Base-by-base conservation (phyloP, 2,113 vertebrate species). In the Picathartes gymnocephalus region DNA sequence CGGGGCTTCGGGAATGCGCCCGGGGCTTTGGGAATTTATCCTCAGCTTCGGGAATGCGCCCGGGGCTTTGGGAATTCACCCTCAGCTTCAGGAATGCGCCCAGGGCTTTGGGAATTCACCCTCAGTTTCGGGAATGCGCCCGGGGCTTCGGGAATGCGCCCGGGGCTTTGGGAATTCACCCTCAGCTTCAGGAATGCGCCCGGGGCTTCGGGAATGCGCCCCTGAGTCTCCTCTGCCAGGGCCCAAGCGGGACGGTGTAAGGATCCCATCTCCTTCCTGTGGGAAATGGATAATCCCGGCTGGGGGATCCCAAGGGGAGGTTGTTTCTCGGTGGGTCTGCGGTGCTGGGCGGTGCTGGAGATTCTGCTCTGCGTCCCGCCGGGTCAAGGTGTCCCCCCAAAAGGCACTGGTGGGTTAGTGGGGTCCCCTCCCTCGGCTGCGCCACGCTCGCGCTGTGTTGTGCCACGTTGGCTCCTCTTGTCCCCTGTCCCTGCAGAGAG, bases 401-500 rank as follows among this genome's bases (percentile, higher is more conserved):
- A 30, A 1, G 88, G 42, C 6, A 0, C 40, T 1, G 47, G 30
- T 10, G 81, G 42, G 25, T 6, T 23, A 2, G 33, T 2, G 3
- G 50, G 42, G 15, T n/a, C 1, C 1, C 31, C 31, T 17, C 31
- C 11, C 44, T 56, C 0, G 3, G 42, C 15, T 1, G 30, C 9
- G 1, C 5, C 39, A 4, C 13, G 9, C 28, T 1, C 10, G 2
- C 8, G 10, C 24, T 3, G 71, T 31, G 47, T 17, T 45, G 64
- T 7, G 7, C 50, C 64, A 48, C 2, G 2, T 14, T 3, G 42
- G 27, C 31, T 50, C 35, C 35, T 79, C 73, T 62, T 27, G 45
- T 93, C 65, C 73, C 51, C 3, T 96, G 91, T 96, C 68, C 76
- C 93, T 2, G 16, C 97, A 98, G 98, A 96, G 98, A 96, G 98